These are phyloP conservation scores for Thunnus albacares DNA, from an alignment of 2,797 vertebrate genomes.

Conservation along the genomic window DNA sequence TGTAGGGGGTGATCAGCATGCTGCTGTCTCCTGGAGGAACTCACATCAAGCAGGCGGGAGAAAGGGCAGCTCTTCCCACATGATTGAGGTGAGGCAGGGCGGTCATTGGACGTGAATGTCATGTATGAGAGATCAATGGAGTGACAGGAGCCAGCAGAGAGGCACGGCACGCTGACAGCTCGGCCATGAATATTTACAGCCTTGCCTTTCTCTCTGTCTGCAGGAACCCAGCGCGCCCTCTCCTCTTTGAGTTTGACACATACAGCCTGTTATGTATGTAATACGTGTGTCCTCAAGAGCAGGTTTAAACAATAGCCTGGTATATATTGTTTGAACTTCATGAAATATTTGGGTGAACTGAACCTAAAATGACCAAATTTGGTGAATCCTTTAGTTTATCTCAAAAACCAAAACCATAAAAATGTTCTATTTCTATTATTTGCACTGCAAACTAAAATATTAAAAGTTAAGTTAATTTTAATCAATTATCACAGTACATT, in stretches of 20 bases:
- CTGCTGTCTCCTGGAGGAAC: conserved; percentile 35
- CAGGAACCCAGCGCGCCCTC: conserved; percentile 27
- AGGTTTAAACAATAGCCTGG: conserved; percentile 15
- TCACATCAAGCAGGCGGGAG: conserved; percentile 48
- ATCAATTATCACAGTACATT: too few relatives aligned
- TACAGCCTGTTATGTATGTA: conserved; percentile 36
- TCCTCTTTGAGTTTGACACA: conserved; percentile 49
- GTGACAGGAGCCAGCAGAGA: conserved; percentile 72
- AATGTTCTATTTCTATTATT: too few relatives aligned
- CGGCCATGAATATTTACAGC: conserved; percentile 76
- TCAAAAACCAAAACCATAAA: too few relatives aligned
- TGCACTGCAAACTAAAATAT: too few relatives aligned
- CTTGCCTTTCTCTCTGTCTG: conserved; percentile 48
- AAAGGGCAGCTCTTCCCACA: conserved; percentile 54
- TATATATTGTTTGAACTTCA: background rate
- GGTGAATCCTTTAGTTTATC: background rate
- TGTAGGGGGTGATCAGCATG: conserved; percentile 34
- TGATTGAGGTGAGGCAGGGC: conserved; percentile 67
- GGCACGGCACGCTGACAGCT: conserved; percentile 61
- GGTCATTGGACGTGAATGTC: conserved; percentile 70
- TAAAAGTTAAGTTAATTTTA: too few relatives aligned
- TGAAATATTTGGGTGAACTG: background rate
- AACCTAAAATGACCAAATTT: background rate
- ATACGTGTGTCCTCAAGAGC: conserved; percentile 12
- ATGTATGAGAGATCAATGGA: conserved; percentile 76